Percentiles rank a stretch among this genome's conserved stretches.
These are phyloP conservation scores for Pachypanchax playfairii DNA, from an alignment of 2,113 vertebrate genomes.

Conservation along the genomic window DNA sequence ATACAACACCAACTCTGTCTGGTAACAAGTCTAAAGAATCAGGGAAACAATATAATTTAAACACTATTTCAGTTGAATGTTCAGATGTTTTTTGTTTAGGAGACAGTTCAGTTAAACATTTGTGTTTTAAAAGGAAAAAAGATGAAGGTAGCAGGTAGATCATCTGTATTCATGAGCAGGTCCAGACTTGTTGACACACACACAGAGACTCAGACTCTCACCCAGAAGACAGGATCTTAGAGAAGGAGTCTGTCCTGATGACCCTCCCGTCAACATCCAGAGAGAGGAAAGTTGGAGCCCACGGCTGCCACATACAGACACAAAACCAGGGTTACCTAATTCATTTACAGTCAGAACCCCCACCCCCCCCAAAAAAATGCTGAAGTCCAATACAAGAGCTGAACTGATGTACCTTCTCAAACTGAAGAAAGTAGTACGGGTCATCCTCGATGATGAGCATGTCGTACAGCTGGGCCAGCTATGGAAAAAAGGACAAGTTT, in stretches of 20 bases:
- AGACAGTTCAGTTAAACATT: neutral
- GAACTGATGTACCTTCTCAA: slow-evolving; percentile 84
- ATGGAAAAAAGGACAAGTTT: slow-evolving; percentile 19
- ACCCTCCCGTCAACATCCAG: slow-evolving; percentile 81
- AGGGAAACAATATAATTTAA: neutral
- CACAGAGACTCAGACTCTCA: slow-evolving; percentile 46
- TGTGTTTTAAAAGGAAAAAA: no score
- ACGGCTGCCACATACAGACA: slow-evolving; percentile 60
- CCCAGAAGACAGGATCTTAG: slow-evolving; percentile 85
- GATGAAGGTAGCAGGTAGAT: no score
- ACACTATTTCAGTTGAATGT: no score
- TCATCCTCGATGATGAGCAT: slow-evolving; percentile 97
- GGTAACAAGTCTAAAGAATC: neutral
- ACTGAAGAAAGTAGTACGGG: slow-evolving; percentile 97
- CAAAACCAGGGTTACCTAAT: neutral
- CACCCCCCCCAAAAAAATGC: no score
- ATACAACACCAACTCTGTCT: neutral
- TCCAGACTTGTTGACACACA: neutral
- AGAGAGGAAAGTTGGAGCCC: slow-evolving; percentile 81
- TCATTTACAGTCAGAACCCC: neutral
- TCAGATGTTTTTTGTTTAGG: no score
- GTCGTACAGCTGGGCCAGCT: slow-evolving; percentile 92
- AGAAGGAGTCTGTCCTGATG: slow-evolving; percentile 81
- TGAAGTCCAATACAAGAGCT: neutral
- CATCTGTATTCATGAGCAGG: neutral